phyloP scores from a whole-genome alignment of 2,113 vertebrate species.

The Orthonyx spaldingii region DNA sequence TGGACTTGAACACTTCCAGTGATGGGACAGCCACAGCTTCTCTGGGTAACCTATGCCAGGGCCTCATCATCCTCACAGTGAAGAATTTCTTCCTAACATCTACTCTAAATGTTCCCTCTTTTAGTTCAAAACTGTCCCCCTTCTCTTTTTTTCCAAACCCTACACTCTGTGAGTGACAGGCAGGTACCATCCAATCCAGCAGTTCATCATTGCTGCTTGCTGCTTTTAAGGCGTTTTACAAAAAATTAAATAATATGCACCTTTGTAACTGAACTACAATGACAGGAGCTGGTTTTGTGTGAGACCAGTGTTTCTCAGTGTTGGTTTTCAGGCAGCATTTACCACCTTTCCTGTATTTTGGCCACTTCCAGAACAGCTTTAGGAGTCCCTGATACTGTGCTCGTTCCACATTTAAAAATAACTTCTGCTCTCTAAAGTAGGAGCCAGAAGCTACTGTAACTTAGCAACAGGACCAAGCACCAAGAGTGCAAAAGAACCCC shows the following conservation, averaged over 20 bases:
- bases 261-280: not conserved
- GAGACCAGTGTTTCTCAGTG: not conserved
- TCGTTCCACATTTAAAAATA: constrained; percentile 54
- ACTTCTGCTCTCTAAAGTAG: constrained; percentile 15
- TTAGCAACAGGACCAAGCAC: constrained; percentile 63
- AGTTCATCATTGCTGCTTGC: not conserved
- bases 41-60: not conserved
- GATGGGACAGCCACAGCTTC: not conserved
- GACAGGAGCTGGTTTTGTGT: not conserved
- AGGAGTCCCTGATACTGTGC: not conserved
- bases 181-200: not conserved
- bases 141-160: not conserved
- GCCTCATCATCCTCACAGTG: not conserved
- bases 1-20: not conserved
- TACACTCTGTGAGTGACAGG: not conserved
- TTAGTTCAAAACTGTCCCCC: not conserved
- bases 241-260: accelerated
- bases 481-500: constrained; percentile 9
- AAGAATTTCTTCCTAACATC: not conserved
- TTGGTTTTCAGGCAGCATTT: not conserved
- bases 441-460: constrained; percentile 47
- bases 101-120: not conserved
- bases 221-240: not conserved
- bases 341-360: not conserved
- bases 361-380: not conserved